These are phyloP conservation scores for Seriola aureovittata DNA, from an alignment of 2,113 vertebrate species.

Conservation along the genomic window DNA sequence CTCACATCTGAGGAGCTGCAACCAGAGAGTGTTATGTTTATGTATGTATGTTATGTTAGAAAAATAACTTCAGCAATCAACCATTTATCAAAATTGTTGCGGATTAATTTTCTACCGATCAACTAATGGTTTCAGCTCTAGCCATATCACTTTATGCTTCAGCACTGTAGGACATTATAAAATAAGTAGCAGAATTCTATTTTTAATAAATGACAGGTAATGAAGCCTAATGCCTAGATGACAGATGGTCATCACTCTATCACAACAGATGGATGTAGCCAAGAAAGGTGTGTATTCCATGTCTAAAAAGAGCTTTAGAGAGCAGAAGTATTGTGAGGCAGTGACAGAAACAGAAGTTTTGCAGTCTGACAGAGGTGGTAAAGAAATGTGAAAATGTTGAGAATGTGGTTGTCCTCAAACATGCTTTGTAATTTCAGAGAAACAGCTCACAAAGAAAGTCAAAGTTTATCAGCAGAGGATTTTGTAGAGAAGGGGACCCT, in stretches of 20 bases:
- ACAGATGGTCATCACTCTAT: not conserved
- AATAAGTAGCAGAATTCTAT: too few species aligned
- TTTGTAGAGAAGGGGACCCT: slow-evolving; percentile 27
- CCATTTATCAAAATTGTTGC: too few species aligned
- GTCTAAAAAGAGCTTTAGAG: not conserved
- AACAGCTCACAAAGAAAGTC: slow-evolving; percentile 38
- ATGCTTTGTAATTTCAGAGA: slow-evolving; percentile 3
- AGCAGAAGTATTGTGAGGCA: not conserved
- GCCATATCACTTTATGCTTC: too few species aligned
- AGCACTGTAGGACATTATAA: too few species aligned
- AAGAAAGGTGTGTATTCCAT: not conserved
- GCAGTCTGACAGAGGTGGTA: not conserved
- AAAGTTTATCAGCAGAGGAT: slow-evolving; percentile 36
- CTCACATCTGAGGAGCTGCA: too few species aligned
- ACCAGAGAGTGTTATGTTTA: too few species aligned
- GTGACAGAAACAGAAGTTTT: not conserved
- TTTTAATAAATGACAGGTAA: not conserved
- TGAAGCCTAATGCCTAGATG: not conserved
- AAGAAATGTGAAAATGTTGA: not conserved
- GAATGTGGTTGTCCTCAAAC: not conserved
- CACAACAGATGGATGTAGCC: not conserved
- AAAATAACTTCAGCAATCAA: too few species aligned
- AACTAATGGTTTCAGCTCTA: too few species aligned
- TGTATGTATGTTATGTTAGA: too few species aligned
- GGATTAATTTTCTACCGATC: too few species aligned